A percentile compares a stretch with the other conserved stretches of the same genome.
Evolutionary conservation across 2,888 invertebrate species (phyloP).

Genomic region (Himalopsyche kuldschensis): DNA sequence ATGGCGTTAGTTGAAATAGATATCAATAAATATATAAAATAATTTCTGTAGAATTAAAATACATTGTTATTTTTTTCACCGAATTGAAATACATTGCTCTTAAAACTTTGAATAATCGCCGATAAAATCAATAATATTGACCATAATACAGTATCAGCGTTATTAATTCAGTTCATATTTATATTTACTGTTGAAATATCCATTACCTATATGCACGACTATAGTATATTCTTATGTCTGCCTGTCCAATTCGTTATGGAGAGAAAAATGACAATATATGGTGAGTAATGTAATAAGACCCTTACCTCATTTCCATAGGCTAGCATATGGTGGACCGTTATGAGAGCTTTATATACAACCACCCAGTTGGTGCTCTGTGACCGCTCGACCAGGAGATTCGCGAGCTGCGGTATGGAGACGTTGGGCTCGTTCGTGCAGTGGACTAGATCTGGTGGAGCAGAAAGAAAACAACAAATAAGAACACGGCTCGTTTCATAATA

Average conservation of each 20-base stretch:
- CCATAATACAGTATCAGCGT: no score
- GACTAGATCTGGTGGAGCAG: constrained; percentile 79
- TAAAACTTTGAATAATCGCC: no score
- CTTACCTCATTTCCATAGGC: constrained; percentile 99
- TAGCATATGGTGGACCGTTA: constrained; percentile 98
- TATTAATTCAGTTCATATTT: no score
- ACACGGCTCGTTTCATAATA: neutral
- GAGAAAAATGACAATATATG: neutral
- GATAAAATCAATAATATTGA: no score
- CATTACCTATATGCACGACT: no score
- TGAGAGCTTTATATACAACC: constrained; percentile 96
- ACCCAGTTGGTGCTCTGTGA: constrained; percentile 99
- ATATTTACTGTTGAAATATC: no score
- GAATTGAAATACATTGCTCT: no score
- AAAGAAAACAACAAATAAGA: neutral
- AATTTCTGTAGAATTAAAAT: no score
- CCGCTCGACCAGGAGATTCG: constrained; percentile 95
- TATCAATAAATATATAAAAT: no score
- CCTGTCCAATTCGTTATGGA: no score
- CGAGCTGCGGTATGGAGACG: constrained; percentile 98
- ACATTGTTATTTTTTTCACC: no score
- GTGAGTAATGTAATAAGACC: neutral
- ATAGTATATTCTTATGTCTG: neutral
- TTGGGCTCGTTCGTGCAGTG: constrained; percentile 99
- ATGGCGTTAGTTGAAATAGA: no score